Evolutionary conservation across 2,888 invertebrate species (phyloP).

Genomic region (Phoronis australis): DNA sequence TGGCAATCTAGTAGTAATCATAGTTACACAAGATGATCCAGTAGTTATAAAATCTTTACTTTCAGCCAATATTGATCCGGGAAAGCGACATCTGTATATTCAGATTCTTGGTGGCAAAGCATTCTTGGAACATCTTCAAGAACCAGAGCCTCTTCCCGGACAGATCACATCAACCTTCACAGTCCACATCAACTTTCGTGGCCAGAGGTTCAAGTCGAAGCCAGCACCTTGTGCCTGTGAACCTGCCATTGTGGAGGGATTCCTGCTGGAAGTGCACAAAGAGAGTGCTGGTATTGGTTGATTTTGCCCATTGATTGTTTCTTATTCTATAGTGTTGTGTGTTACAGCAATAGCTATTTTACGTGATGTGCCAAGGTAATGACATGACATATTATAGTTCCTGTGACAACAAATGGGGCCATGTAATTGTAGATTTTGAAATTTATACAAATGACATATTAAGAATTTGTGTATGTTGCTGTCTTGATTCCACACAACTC

Average conservation of each 20-base stretch:
- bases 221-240: constrained; percentile 50
- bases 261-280: constrained; percentile 48
- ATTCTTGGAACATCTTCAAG: constrained; percentile 48
- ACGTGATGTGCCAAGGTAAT: too few species aligned
- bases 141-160: constrained; percentile 32
- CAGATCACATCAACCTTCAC: constrained; percentile 37
- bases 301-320: too few species aligned
- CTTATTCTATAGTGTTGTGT: too few species aligned
- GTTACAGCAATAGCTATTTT: too few species aligned
- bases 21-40: too few species aligned
- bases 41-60: constrained; percentile 8
- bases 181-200: constrained; percentile 45
- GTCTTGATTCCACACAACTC: too few species aligned
- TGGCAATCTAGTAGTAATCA: too few species aligned
- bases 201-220: constrained; percentile 46
- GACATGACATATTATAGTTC: too few species aligned
- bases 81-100: constrained; percentile 43
- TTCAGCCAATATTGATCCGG: constrained; percentile 46
- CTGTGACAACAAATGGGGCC: too few species aligned
- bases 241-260: constrained; percentile 48
- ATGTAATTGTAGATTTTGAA: too few species aligned
- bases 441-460: too few species aligned
- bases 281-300: constrained; percentile 35
- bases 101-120: constrained; percentile 47
- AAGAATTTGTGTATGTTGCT: too few species aligned